These are phyloP conservation scores for Lypha dubia DNA, from an alignment of 2,888 invertebrate genomes.

Conservation along the genomic window DNA sequence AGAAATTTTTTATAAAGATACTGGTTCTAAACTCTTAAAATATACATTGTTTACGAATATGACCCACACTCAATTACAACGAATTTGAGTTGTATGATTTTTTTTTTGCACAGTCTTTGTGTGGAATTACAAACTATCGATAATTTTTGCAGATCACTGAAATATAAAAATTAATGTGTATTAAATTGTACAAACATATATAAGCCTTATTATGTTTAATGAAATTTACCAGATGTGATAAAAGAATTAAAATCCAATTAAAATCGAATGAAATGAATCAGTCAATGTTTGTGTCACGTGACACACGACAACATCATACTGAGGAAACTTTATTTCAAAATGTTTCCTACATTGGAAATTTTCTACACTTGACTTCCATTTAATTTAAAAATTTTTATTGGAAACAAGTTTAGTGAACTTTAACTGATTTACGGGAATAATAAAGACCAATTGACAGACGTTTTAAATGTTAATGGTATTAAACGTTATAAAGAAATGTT, in stretches of 20 bases:
- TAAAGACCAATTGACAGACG: neutral
- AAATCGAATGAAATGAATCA: conserved; percentile 1
- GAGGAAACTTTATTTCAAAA: neutral
- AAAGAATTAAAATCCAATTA: neutral
- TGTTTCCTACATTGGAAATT: conserved; percentile 17
- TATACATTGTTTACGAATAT: too few species aligned
- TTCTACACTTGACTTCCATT: conserved; percentile 14
- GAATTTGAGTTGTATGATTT: too few species aligned
- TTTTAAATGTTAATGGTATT: conserved; percentile 27
- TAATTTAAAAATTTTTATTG: neutral
- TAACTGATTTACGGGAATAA: neutral
- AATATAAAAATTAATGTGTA: too few species aligned
- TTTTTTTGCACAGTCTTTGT: too few species aligned
- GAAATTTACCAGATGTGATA: neutral
- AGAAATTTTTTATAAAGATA: too few species aligned
- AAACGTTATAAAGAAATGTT: neutral
- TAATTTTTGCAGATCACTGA: too few species aligned
- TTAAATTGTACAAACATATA: neutral
- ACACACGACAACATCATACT: neutral
- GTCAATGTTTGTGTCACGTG: conserved; percentile 16
- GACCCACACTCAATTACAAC: too few species aligned
- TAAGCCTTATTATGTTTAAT: too few species aligned
- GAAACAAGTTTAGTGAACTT: conserved; percentile 52
- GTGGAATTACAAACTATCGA: too few species aligned
- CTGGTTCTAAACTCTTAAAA: too few species aligned